Percentiles rank a stretch among this genome's conserved stretches.
These are phyloP conservation scores for Mastacembelus armatus DNA, from an alignment of 2,797 vertebrate genomes.

Conservation along the genomic window DNA sequence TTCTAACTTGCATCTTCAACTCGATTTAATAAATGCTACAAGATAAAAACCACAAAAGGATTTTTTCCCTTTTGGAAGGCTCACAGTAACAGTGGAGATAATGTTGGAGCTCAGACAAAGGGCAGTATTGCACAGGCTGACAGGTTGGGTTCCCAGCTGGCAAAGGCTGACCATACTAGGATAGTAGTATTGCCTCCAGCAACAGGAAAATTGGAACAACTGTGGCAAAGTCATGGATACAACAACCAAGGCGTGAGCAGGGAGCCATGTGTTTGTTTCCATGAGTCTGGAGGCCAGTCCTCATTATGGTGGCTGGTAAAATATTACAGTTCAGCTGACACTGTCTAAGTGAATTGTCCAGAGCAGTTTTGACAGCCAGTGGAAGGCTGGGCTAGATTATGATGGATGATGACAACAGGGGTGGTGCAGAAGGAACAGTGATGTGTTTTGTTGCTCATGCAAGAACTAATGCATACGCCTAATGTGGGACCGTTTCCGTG, in stretches of 20 bases:
- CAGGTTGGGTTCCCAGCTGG: conserved; percentile 76
- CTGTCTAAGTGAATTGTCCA: conserved; percentile 81
- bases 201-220: conserved; percentile 73
- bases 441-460: conserved; percentile 77
- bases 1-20: no score
- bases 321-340: conserved; percentile 81
- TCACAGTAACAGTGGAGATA: conserved; percentile 44
- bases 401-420: conserved; percentile 82
- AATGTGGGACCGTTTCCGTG: conserved; percentile 58
- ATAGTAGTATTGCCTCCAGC: conserved; percentile 68
- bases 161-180: conserved; percentile 65
- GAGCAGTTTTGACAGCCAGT: conserved; percentile 78
- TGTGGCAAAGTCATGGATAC: conserved; percentile 77
- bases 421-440: conserved; percentile 66
- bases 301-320: conserved; percentile 78
- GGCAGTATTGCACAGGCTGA: conserved; percentile 62
- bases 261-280: conserved; percentile 78
- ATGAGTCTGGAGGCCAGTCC: conserved; percentile 74
- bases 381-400: conserved; percentile 77
- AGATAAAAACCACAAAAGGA: conserved; percentile 41
- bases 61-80: conserved; percentile 47
- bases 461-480: conserved; percentile 70
- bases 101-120: conserved; percentile 63
- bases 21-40: conserved; percentile 32
- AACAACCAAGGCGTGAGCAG: conserved; percentile 63